phyloP scores from a whole-genome alignment of 2,888 invertebrate species.

The Perizoma flavofasciatum region DNA sequence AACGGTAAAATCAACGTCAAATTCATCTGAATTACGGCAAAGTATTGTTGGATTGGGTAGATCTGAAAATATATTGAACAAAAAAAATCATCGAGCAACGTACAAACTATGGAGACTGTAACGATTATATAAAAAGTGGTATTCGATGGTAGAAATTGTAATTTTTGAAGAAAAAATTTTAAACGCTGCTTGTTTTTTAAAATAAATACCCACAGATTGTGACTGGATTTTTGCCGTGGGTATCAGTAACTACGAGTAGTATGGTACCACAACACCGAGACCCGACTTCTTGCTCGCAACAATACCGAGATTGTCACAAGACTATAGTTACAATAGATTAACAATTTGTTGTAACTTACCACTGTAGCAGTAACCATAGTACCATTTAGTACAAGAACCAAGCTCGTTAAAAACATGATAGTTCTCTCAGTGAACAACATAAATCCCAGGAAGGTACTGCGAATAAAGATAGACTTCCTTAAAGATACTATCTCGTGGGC shows the following conservation, averaged over 20 bases:
- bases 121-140: too few species aligned
- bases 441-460: constrained; percentile 87
- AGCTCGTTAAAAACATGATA: constrained; percentile 86
- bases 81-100: background rate
- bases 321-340: background rate
- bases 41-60: constrained; percentile 84
- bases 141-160: too few species aligned
- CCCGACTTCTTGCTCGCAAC: too few species aligned
- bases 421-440: constrained; percentile 89
- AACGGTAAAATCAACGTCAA: constrained; percentile 83
- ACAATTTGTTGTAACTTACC: constrained; percentile 45
- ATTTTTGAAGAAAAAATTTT: background rate
- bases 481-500: constrained; percentile 82
- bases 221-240: too few species aligned
- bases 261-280: too few species aligned
- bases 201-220: too few species aligned
- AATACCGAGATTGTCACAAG: too few species aligned
- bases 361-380: constrained; percentile 64
- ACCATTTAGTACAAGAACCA: constrained; percentile 65
- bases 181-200: background rate
- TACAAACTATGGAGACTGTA: too few species aligned
- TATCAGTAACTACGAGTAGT: too few species aligned
- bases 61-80: constrained; percentile 65
- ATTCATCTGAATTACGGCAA: constrained; percentile 81
- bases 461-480: constrained; percentile 84